A percentile compares a stretch with the other conserved stretches of the same genome.
Evolutionary conservation across 2,113 vertebrate genomes (phyloP).

Genomic region (Antechinus stuartii): DNA sequence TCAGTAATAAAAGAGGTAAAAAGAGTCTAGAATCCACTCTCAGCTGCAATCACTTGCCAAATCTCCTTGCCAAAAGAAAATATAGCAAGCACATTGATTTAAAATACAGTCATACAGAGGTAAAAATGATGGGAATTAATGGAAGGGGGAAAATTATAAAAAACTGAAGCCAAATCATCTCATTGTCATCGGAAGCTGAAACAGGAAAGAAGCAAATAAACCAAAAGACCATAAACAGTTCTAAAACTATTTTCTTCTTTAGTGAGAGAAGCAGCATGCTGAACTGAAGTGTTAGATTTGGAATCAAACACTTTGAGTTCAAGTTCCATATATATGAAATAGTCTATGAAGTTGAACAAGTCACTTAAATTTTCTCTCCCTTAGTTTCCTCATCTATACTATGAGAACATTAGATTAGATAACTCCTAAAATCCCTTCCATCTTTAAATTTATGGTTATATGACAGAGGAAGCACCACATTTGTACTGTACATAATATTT

Average conservation of each 20-base stretch:
- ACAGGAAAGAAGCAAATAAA: not conserved
- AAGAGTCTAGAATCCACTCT: not conserved
- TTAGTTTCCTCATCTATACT: not conserved
- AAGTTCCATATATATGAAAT: not conserved
- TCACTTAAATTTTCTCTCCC: not conserved
- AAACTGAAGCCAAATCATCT: not conserved
- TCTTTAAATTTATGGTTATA: not conserved
- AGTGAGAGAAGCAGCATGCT: not conserved
- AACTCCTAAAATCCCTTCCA: not conserved
- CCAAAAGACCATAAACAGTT: not conserved
- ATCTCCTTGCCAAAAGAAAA: not conserved
- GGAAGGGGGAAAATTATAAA: not conserved
- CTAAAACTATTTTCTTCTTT: not conserved
- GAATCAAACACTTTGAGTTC: not conserved
- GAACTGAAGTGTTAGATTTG: not conserved
- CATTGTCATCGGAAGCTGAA: not conserved
- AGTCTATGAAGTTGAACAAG: not conserved
- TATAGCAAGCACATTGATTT: not conserved
- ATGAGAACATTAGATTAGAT: not conserved
- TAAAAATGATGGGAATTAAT: not conserved
- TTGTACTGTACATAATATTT: not conserved
- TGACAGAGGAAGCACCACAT: not conserved
- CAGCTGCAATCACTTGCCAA: not conserved
- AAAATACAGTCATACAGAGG: not conserved
- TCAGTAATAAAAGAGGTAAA: not conserved